phyloP scores from a whole-genome alignment of 1,140 invertebrate species.

The Camponotus floridanus region DNA sequence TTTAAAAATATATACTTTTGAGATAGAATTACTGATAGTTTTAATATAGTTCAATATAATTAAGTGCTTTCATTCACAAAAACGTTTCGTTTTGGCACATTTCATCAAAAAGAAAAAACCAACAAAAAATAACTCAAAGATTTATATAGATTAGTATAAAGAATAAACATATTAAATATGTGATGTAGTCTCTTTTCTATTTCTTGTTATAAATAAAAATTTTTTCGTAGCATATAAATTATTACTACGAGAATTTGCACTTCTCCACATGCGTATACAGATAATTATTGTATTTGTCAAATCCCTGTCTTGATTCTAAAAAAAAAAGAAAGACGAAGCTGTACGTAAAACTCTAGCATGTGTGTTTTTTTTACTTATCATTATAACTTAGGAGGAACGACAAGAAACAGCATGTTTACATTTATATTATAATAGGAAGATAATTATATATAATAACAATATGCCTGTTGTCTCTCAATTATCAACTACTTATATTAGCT shows the following conservation, averaged over 20 bases:
- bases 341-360: not conserved
- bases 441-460: constrained; percentile 39
- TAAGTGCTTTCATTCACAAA: constrained; percentile 8
- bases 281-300: constrained; percentile 36
- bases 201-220: constrained; percentile 39
- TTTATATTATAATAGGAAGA: constrained; percentile 46
- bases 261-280: not conserved
- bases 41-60: not conserved
- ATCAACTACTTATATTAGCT: constrained; percentile 25
- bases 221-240: constrained; percentile 25
- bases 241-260: constrained; percentile 14
- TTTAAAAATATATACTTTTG: constrained; percentile 17
- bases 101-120: constrained; percentile 18
- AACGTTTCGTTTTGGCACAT: constrained; percentile 44
- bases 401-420: constrained; percentile 31
- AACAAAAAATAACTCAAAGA: not conserved
- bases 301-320: constrained; percentile 11
- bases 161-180: constrained; percentile 14
- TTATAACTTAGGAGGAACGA: constrained; percentile 20
- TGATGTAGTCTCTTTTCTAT: constrained; percentile 31
- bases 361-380: constrained; percentile 21
- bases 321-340: not conserved
- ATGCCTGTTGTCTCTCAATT: not conserved
- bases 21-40: not conserved
- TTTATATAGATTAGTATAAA: constrained; percentile 3